Percentiles rank a stretch among this genome's conserved stretches.
Conservation (phyloP, 1,140 invertebrate genomes). For the Bathynomus jamesi region DNA sequence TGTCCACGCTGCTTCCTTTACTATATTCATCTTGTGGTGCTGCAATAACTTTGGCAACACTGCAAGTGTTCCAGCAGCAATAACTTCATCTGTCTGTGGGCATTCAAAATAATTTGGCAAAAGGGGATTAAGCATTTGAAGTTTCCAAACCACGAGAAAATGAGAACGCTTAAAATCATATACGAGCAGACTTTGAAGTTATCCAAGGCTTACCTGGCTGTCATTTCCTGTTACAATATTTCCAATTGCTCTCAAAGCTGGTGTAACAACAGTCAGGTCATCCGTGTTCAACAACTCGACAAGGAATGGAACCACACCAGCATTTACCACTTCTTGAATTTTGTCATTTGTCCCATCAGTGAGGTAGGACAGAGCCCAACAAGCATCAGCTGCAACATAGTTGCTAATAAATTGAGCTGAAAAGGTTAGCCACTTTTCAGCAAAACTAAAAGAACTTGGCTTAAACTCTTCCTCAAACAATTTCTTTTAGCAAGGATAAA, state of each 20-base stretch:
- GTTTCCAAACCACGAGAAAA: not conserved
- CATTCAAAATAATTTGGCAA: not conserved
- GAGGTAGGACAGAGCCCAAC: slow-evolving; percentile 94
- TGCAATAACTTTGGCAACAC: slow-evolving; percentile 63
- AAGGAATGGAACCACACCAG: slow-evolving; percentile 63
- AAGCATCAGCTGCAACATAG: slow-evolving; percentile 65
- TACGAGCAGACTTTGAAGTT: too few species aligned
- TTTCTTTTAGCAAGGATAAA: too few species aligned
- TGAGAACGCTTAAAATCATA: not conserved
- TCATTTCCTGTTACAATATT: slow-evolving; percentile 59
- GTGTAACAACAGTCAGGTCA: slow-evolving; percentile 62
- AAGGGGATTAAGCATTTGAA: not conserved
- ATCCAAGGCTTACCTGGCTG: slow-evolving; percentile 42
- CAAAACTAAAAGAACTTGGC: too few species aligned
- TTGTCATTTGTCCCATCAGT: slow-evolving; percentile 90
- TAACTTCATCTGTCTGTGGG: slow-evolving; percentile 78
- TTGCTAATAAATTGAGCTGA: not conserved
- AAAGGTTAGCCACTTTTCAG: not conserved
- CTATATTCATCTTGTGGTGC: slow-evolving; percentile 65
- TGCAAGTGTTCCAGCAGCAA: slow-evolving; percentile 66
- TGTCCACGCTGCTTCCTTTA: slow-evolving; percentile 78
- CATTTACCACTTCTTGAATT: slow-evolving; percentile 72
- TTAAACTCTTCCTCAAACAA: too few species aligned
- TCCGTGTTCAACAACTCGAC: slow-evolving; percentile 63
- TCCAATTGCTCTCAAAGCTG: slow-evolving; percentile 68